These are phyloP conservation scores for Paracentrotus lividus DNA, from an alignment of 53 echinoderm and acorn worm genomes.

Conservation along the genomic window DNA sequence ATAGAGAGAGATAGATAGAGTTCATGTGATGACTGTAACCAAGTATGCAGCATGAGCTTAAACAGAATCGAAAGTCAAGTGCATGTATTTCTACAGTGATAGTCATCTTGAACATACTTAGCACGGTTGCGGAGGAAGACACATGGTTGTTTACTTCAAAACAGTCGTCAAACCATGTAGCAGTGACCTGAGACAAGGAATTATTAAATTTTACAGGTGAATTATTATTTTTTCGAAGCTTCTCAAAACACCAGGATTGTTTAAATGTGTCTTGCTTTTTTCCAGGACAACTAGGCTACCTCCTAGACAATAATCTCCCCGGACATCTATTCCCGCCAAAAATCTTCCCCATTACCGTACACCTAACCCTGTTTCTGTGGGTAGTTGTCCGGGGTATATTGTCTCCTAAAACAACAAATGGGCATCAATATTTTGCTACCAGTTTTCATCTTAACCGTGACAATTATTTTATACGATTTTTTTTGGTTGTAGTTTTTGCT, in stretches of 20 bases:
- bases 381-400: no score
- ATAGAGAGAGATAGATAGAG: not conserved
- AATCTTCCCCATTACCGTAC: no score
- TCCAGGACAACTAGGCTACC: no score
- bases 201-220: not conserved
- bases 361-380: no score
- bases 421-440: no score
- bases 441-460: no score
- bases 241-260: not conserved
- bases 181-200: not conserved
- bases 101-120: conserved; percentile 3
- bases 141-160: conserved; percentile 29
- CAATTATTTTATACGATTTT: no score
- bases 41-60: not conserved
- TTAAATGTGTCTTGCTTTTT: not conserved
- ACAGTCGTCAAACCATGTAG: conserved; percentile 14
- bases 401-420: no score
- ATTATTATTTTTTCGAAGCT: not conserved
- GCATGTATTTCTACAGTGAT: conserved; percentile 1
- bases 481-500: no score
- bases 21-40: not conserved
- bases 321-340: no score
- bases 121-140: conserved; percentile 37
- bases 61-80: not conserved
- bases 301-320: no score